A percentile compares a stretch with the other conserved stretches of the same genome.
Evolutionary conservation across 2,888 invertebrate genomes (phyloP).

Genomic region (Gryllus longicercus): DNA sequence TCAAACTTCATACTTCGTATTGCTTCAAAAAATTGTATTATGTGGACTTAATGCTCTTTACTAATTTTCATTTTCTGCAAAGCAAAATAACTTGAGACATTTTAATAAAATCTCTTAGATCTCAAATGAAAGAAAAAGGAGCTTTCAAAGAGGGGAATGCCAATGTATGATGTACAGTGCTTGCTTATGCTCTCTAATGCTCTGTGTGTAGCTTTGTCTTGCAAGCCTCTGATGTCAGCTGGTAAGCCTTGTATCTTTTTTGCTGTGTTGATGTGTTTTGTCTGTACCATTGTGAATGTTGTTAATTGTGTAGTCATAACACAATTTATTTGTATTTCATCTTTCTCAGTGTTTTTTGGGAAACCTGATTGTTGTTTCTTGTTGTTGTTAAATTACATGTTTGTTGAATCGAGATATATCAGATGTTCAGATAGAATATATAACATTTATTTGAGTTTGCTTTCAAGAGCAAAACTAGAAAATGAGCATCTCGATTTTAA

Average conservation of each 20-base stretch:
- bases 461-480: neutral
- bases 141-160: neutral
- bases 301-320: neutral
- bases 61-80: too few relatives aligned
- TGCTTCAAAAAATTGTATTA: too few relatives aligned
- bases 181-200: constrained; percentile 17
- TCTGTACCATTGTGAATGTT: constrained; percentile 8
- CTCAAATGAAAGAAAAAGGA: neutral
- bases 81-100: neutral
- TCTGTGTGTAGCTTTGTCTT: constrained; percentile 1
- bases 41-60: too few relatives aligned
- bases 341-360: neutral
- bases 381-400: neutral
- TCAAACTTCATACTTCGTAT: too few relatives aligned
- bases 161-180: neutral
- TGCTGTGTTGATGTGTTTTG: constrained; percentile 11
- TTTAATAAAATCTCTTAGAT: neutral
- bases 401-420: neutral
- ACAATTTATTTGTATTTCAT: neutral
- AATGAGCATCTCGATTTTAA: neutral
- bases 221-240: constrained; percentile 4
- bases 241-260: constrained; percentile 3
- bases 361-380: neutral
- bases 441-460: neutral
- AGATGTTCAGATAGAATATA: constrained; percentile 3